These are phyloP conservation scores for Catotricha subobsoleta DNA, from an alignment of 2,888 invertebrate species.

Conservation along the genomic window DNA sequence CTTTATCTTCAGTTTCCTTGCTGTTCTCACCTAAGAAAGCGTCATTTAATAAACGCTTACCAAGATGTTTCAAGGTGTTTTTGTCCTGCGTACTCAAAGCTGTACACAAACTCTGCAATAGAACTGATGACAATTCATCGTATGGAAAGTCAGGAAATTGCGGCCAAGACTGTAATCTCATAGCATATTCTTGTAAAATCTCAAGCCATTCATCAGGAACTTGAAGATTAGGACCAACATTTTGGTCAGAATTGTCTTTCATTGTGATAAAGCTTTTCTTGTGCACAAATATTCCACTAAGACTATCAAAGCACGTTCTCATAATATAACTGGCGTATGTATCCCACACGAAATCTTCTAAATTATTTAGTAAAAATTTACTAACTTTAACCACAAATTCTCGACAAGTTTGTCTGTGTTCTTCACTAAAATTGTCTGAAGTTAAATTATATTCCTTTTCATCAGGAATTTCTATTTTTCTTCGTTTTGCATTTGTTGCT, in stretches of 20 bases:
- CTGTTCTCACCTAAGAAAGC: slow-evolving; percentile 20
- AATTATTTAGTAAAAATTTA: slow-evolving; percentile 62
- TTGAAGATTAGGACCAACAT: slow-evolving; percentile 23
- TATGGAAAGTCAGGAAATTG: slow-evolving; percentile 57
- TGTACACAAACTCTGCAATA: slow-evolving; percentile 40
- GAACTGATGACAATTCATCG: slow-evolving; percentile 48
- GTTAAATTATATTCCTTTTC: slow-evolving; percentile 23
- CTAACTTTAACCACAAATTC: slow-evolving; percentile 50
- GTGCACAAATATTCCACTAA: slow-evolving; percentile 43
- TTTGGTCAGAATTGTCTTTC: slow-evolving; percentile 16
- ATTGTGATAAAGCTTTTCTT: slow-evolving; percentile 24
- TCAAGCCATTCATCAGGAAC: slow-evolving; percentile 42
- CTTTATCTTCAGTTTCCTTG: slow-evolving; percentile 12
- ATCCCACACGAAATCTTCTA: slow-evolving; percentile 70
- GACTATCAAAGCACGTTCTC: slow-evolving; percentile 48
- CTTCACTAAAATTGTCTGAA: slow-evolving; percentile 24
- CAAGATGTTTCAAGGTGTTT: slow-evolving; percentile 40
- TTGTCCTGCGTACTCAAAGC: slow-evolving; percentile 42
- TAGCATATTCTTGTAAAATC: slow-evolving; percentile 43
- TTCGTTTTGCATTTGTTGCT: slow-evolving; percentile 20
- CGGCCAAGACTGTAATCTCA: slow-evolving; percentile 51
- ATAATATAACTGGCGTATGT: slow-evolving; percentile 58
- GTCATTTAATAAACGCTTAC: slow-evolving; percentile 42
- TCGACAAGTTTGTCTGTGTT: slow-evolving; percentile 38
- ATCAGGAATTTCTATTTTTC: slow-evolving; percentile 15